These are phyloP conservation scores for Drosophila orosa DNA, from an alignment of 1,140 invertebrate genomes.

Conservation along the genomic window DNA sequence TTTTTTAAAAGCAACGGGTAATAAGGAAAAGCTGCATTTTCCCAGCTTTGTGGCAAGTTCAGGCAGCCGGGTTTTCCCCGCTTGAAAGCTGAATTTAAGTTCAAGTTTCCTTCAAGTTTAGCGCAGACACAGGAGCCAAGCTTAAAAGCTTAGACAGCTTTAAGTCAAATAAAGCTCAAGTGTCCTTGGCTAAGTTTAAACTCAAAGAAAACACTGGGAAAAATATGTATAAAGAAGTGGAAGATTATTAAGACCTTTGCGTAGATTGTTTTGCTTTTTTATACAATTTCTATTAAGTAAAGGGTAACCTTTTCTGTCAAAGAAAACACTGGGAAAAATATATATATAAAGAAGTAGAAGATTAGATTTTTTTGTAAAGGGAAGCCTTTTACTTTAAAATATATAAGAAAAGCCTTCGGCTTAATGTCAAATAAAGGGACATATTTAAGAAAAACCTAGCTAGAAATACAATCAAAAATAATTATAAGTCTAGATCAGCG, in stretches of 20 bases:
- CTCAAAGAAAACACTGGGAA: neutral
- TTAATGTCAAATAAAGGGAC: too few relatives aligned
- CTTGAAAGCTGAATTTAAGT: neutral
- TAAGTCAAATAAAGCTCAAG: constrained; percentile 1
- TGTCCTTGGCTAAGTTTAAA: neutral
- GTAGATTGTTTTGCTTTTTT: neutral
- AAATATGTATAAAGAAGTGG: neutral
- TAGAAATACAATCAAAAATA: too few relatives aligned
- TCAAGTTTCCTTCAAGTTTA: neutral
- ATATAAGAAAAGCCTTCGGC: too few relatives aligned
- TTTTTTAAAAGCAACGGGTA: neutral
- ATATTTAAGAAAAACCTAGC: too few relatives aligned
- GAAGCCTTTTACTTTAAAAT: too few relatives aligned
- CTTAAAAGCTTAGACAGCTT: neutral
- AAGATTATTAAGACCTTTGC: neutral
- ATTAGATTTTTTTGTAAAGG: too few relatives aligned
- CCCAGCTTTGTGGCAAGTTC: neutral
- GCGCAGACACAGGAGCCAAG: neutral
- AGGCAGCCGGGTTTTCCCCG: constrained; percentile 1
- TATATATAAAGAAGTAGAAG: too few relatives aligned
- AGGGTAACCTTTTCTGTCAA: too few relatives aligned
- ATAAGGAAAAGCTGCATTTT: neutral
- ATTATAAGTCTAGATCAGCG: too few relatives aligned
- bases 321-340: too few relatives aligned
- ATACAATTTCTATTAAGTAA: neutral